A percentile compares a stretch with the other conserved stretches of the same genome.
Evolutionary conservation across 1,140 invertebrate genomes (phyloP).

Genomic region (Drosophila kohkoa): DNA sequence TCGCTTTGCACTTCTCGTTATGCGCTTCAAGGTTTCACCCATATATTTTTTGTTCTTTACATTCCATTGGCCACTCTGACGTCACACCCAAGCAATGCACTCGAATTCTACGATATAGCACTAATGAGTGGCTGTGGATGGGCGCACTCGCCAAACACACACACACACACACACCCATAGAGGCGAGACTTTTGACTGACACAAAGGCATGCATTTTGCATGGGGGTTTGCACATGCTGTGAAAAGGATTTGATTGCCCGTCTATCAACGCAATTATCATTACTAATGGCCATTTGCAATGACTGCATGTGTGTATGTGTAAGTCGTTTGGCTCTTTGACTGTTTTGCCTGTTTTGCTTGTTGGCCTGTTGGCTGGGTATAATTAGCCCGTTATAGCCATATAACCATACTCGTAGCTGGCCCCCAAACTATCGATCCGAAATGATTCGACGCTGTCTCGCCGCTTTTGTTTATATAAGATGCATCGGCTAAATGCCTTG

Average conservation of each 20-base stretch:
- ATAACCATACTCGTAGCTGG: neutral
- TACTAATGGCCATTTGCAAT: conserved; percentile 36
- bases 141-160: conserved; percentile 3
- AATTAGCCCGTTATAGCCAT: conserved; percentile 27
- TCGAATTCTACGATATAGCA: neutral
- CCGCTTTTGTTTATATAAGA: conserved; percentile 3
- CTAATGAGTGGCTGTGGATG: conserved; percentile 27
- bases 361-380: conserved; percentile 13
- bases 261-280: conserved; percentile 46
- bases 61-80: neutral
- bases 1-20: neutral
- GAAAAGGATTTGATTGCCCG: conserved; percentile 46
- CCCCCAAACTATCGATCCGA: conserved; percentile 35
- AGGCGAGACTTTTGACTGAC: conserved; percentile 14
- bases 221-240: conserved; percentile 29
- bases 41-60: neutral
- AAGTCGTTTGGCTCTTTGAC: neutral
- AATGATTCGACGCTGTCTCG: conserved; percentile 22
- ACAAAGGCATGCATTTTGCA: conserved; percentile 35
- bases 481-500: conserved; percentile 28
- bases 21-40: neutral
- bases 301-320: neutral
- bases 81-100: conserved; percentile 4
- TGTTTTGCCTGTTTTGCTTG: too few relatives aligned
- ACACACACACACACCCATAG: conserved; percentile 1